Conservation (phyloP, 2,888 invertebrate species). For the Nebria salina region DNA sequence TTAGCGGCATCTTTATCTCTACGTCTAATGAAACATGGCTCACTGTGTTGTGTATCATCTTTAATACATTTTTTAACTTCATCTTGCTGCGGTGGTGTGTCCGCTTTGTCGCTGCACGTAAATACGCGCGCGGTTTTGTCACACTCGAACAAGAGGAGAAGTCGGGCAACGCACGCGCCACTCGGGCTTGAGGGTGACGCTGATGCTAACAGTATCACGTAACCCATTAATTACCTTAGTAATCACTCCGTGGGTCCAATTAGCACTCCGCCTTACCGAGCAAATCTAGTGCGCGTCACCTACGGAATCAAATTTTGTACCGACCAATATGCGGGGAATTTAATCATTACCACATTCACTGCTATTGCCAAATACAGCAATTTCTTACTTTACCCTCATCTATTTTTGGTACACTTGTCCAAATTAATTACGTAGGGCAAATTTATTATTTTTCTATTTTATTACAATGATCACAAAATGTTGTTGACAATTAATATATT, state of each 20-base stretch:
- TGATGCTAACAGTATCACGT: conserved; percentile 54
- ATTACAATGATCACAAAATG: no score
- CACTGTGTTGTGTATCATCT: conserved; percentile 35
- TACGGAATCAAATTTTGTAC: conserved; percentile 18
- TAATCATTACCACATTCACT: neutral
- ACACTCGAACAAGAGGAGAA: neutral
- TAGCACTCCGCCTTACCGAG: conserved; percentile 53
- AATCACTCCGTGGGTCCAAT: conserved; percentile 58
- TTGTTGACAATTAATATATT: no score
- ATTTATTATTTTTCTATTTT: neutral
- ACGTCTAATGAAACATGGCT: conserved; percentile 39
- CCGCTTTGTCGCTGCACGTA: neutral
- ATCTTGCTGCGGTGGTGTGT: neutral
- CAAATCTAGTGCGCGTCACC: conserved; percentile 22
- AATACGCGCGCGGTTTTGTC: neutral
- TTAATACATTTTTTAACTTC: conserved; percentile 33
- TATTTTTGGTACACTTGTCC: neutral
- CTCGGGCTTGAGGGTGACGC: conserved; percentile 39
- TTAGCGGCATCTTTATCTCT: conserved; percentile 45
- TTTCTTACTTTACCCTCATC: neutral
- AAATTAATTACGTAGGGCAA: neutral
- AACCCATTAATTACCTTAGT: conserved; percentile 60
- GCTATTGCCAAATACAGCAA: conserved; percentile 3
- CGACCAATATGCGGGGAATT: neutral
- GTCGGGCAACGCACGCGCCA: neutral